phyloP scores from a whole-genome alignment of 2,888 invertebrate genomes.

The Auanema sp. region DNA sequence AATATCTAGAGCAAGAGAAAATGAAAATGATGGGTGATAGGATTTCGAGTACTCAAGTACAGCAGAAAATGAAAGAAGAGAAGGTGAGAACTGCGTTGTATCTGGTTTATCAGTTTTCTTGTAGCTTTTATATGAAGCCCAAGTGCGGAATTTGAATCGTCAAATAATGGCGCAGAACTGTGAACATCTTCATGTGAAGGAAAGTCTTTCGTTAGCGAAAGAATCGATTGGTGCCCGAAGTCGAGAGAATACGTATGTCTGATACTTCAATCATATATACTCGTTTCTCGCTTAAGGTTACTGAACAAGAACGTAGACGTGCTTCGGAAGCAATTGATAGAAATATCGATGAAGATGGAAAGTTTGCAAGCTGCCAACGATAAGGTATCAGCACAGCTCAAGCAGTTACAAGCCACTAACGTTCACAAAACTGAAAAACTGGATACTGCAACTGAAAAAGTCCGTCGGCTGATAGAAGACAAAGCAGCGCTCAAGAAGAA shows the following conservation, averaged over 20 bases:
- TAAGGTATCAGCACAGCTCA: no score
- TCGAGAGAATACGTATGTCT: constrained; percentile 18
- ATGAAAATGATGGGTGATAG: constrained; percentile 95
- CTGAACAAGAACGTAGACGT: no score
- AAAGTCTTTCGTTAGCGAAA: constrained; percentile 9
- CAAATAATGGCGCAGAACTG: neutral
- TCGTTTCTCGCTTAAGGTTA: no score
- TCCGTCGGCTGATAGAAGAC: constrained; percentile 76
- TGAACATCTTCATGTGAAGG: constrained; percentile 12
- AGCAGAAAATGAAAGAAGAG: constrained; percentile 20
- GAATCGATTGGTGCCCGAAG: constrained; percentile 9
- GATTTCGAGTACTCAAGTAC: constrained; percentile 73
- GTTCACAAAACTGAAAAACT: constrained; percentile 68
- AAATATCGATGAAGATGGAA: neutral
- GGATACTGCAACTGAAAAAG: constrained; percentile 94
- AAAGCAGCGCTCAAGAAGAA: constrained; percentile 75
- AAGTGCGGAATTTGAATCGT: neutral
- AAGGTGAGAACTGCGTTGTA: constrained; percentile 70
- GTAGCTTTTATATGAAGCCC: constrained; percentile 6
- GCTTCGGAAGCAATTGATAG: no score
- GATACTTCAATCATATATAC: constrained; percentile 2
- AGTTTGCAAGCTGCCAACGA: neutral
- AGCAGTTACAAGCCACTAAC: no score
- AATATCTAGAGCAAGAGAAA: constrained; percentile 78
- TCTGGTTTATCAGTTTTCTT: constrained; percentile 3